These are phyloP conservation scores for Takifugu ocellatus DNA, from an alignment of 2,797 vertebrate genomes.

Conservation along the genomic window DNA sequence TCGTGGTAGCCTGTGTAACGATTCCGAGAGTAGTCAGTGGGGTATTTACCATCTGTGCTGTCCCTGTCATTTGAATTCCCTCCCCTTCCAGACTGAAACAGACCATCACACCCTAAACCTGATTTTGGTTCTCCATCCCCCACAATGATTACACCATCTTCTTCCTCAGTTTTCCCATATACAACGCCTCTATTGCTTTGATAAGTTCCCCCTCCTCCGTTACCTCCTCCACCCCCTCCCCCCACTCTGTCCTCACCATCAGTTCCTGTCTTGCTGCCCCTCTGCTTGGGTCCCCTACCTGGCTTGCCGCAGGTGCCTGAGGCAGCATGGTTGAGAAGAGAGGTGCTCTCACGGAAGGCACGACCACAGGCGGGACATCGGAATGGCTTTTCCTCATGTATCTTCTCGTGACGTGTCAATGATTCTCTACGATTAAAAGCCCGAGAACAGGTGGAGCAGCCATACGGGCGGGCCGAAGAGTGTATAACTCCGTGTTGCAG, in stretches of 20 bases:
- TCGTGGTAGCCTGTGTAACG: slow-evolving; percentile 84
- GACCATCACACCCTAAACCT: slow-evolving; percentile 75
- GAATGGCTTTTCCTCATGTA: slow-evolving; percentile 90
- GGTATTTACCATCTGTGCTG: slow-evolving; percentile 77
- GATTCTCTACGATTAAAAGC: slow-evolving; percentile 95
- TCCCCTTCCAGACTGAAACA: slow-evolving; percentile 77
- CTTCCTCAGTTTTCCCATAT: slow-evolving; percentile 79
- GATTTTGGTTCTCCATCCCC: slow-evolving; percentile 76
- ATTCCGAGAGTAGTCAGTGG: slow-evolving; percentile 82
- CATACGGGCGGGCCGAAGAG: slow-evolving; percentile 87
- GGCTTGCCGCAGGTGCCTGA: slow-evolving; percentile 85
- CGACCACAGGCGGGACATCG: slow-evolving; percentile 90
- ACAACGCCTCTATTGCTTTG: slow-evolving; percentile 74
- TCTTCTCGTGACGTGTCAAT: slow-evolving; percentile 91
- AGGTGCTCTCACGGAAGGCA: slow-evolving; percentile 83
- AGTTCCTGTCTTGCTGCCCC: slow-evolving; percentile 74
- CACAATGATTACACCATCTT: slow-evolving; percentile 77
- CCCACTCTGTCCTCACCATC: slow-evolving; percentile 77
- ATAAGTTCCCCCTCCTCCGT: slow-evolving; percentile 76
- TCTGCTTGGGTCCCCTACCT: slow-evolving; percentile 78
- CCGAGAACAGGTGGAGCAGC: slow-evolving; percentile 88
- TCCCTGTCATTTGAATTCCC: slow-evolving; percentile 77
- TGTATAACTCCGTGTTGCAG: slow-evolving; percentile 93
- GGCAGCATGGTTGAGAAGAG: slow-evolving; percentile 84
- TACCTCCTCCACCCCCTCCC: slow-evolving; percentile 75